A percentile compares a stretch with the other conserved stretches of the same genome.
Evolutionary conservation across 2,797 vertebrate species (phyloP).

Genomic region (Hydrolagus colliei): DNA sequence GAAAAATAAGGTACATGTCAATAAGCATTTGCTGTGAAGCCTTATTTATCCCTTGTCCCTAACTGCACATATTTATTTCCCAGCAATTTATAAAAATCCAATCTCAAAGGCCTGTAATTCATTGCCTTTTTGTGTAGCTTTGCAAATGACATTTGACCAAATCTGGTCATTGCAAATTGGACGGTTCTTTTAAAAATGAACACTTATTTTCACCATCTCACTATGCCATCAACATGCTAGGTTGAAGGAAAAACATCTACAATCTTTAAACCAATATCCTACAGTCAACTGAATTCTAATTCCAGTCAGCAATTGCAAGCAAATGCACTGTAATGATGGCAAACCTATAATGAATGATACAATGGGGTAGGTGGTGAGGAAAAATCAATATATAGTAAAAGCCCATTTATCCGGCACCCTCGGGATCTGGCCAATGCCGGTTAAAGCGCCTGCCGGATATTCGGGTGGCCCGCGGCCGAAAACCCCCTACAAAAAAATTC

Average conservation of each 20-base stretch:
- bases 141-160: background rate
- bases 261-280: background rate
- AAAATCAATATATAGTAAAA: background rate
- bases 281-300: background rate
- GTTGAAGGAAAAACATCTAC: background rate
- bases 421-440: too few relatives aligned
- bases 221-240: background rate
- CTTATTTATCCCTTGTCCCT: background rate
- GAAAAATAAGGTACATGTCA: conserved; percentile 1
- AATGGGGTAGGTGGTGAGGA: background rate
- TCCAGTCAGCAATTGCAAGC: background rate
- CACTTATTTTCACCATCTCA: background rate
- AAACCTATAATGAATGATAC: background rate
- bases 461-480: too few relatives aligned
- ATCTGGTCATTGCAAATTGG: background rate
- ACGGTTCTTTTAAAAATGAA: background rate
- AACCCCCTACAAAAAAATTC: too few relatives aligned
- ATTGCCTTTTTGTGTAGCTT: background rate
- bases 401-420: too few relatives aligned
- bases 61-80: background rate
- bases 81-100: background rate
- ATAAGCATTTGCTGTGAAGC: background rate
- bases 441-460: too few relatives aligned
- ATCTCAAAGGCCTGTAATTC: background rate
- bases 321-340: background rate